phyloP scores from a whole-genome alignment of 2,797 vertebrate species.

The Semotilus atromaculatus region DNA sequence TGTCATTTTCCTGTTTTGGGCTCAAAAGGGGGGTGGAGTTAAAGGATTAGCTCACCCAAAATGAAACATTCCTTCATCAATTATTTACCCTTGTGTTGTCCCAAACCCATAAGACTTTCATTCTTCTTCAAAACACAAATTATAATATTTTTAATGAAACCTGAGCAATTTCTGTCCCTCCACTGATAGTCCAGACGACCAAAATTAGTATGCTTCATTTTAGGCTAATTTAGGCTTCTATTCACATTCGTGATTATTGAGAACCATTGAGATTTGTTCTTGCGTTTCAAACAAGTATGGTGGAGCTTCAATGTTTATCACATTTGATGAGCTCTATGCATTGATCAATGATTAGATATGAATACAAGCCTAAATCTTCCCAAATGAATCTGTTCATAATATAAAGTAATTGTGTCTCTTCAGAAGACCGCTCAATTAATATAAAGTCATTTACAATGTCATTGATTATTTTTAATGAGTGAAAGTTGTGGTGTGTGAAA shows the following conservation, averaged over 20 bases:
- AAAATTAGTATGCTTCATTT: neutral
- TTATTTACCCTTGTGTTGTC: neutral
- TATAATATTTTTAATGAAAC: neutral
- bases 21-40: too few species aligned
- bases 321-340: neutral
- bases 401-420: neutral
- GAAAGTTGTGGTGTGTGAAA: neutral
- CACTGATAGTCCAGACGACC: neutral
- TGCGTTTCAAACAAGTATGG: too few species aligned
- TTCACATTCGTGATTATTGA: neutral
- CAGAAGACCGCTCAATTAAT: neutral
- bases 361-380: neutral
- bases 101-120: neutral
- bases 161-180: neutral
- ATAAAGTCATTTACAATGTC: neutral
- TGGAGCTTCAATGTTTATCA: neutral
- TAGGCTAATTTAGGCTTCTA: neutral
- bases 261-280: neutral
- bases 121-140: slow-evolving; percentile 1
- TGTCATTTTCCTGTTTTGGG: too few species aligned
- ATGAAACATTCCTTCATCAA: neutral
- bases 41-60: neutral
- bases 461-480: neutral
- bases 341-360: slow-evolving; percentile 6
- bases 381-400: neutral